These are phyloP conservation scores for Napeogenes inachia DNA, from an alignment of 2,888 invertebrate genomes.

Conservation along the genomic window DNA sequence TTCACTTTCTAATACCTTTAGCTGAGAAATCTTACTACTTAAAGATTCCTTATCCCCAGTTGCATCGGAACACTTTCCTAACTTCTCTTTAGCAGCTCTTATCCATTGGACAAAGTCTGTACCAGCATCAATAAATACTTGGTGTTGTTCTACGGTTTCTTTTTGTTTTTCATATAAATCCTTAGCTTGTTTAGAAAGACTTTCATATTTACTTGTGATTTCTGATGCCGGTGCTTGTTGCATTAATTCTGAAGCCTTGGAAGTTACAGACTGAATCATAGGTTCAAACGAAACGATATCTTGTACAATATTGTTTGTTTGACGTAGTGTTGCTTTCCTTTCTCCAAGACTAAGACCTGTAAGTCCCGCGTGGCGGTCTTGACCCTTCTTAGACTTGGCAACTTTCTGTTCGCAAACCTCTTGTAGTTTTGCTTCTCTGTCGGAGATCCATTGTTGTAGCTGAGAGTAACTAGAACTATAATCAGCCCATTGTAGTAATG, in stretches of 20 bases:
- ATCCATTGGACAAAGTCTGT: constrained; percentile 96
- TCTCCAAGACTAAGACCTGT: constrained; percentile 89
- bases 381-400: constrained; percentile 85
- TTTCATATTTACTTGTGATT: constrained; percentile 94
- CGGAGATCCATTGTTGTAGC: constrained; percentile 95
- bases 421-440: constrained; percentile 93
- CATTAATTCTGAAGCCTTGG: constrained; percentile 94
- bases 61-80: constrained; percentile 94
- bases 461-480: constrained; percentile 96
- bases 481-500: constrained; percentile 95
- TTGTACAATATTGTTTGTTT: constrained; percentile 96
- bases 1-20: constrained; percentile 90
- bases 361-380: constrained; percentile 81
- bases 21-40: constrained; percentile 89
- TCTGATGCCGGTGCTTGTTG: constrained; percentile 94
- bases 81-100: constrained; percentile 90
- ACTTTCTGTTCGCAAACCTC: constrained; percentile 92
- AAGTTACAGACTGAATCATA: constrained; percentile 96
- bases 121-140: constrained; percentile 93
- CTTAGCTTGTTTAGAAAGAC: constrained; percentile 92
- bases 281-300: constrained; percentile 98
- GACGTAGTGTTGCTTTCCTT: constrained; percentile 90
- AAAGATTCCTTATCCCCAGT: constrained; percentile 94
- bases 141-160: constrained; percentile 92
- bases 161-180: constrained; percentile 92